phyloP scores from a whole-genome alignment of 2,113 vertebrate genomes.

The Amblyornis subalaris region DNA sequence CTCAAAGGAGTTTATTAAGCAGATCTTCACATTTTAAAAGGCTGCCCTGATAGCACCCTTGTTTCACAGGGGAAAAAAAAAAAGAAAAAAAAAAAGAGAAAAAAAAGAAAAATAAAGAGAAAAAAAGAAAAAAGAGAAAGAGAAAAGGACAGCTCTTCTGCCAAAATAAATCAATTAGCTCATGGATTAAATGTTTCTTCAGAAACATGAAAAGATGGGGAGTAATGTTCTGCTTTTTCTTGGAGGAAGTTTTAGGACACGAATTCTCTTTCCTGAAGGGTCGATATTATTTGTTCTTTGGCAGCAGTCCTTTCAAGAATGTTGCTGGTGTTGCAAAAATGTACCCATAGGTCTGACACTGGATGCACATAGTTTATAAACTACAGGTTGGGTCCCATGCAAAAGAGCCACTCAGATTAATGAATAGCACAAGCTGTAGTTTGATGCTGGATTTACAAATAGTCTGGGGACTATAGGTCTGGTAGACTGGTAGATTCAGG shows the following conservation, averaged over 20 bases:
- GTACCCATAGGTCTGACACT: background rate
- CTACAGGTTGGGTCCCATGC: background rate
- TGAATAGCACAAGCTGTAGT: rapidly evolving
- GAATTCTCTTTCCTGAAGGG: background rate
- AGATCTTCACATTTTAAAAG: constrained; percentile 3
- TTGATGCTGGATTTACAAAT: background rate
- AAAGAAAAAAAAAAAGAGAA: too few relatives aligned
- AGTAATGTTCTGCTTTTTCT: background rate
- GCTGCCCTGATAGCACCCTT: background rate
- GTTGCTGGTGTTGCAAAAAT: background rate
- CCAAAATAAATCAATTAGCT: constrained; percentile 36
- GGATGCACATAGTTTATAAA: background rate
- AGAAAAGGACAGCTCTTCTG: background rate
- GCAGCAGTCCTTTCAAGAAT: background rate
- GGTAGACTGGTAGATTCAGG: background rate
- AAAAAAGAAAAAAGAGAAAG: background rate
- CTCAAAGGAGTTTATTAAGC: background rate
- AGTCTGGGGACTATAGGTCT: background rate
- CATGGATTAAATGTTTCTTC: constrained; percentile 4
- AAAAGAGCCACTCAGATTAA: background rate
- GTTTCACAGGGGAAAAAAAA: background rate
- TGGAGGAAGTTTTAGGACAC: background rate
- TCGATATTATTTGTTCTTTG: background rate
- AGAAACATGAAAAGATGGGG: background rate
- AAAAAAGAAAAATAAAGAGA: background rate